Conservation (phyloP, 1,140 invertebrate species). For the Panagrolaimus sp. region DNA sequence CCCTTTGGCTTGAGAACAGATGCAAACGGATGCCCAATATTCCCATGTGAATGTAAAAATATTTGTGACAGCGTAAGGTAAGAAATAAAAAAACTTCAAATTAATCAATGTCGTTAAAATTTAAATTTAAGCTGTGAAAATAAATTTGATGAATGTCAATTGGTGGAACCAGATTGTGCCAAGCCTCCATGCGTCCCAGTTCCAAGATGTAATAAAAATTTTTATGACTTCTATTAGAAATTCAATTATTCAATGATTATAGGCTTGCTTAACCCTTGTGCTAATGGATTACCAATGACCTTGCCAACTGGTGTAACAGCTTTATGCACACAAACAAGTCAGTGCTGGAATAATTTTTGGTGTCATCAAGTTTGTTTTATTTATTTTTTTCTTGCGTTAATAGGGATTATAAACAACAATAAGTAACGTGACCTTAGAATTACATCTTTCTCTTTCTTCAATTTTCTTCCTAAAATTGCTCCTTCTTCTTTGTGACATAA, state of each 20-base stretch:
- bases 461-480: too few relatives aligned
- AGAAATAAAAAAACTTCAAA: conserved; percentile 14
- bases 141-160: conserved; percentile 45
- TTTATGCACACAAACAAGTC: conserved; percentile 41
- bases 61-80: conserved; percentile 43
- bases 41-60: conserved; percentile 36
- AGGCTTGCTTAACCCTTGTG: conserved; percentile 54
- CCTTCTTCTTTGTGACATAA: too few relatives aligned
- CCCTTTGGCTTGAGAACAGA: conserved; percentile 46
- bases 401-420: neutral
- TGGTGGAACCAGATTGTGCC: conserved; percentile 54
- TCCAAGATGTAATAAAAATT: conserved; percentile 44
- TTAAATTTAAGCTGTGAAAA: conserved; percentile 40
- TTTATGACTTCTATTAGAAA: neutral
- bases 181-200: conserved; percentile 50
- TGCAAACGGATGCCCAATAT: conserved; percentile 39
- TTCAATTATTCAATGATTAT: conserved; percentile 11
- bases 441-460: too few relatives aligned
- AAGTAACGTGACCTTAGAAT: too few relatives aligned
- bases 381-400: neutral
- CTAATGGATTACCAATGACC: conserved; percentile 44
- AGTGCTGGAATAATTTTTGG: conserved; percentile 47
- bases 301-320: conserved; percentile 53
- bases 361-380: conserved; percentile 48
- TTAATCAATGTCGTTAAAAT: conserved; percentile 19